A percentile compares a stretch with the other conserved stretches of the same genome.
Evolutionary conservation across 2,797 vertebrate genomes (phyloP).

Genomic region (Setipinna tenuifilis): DNA sequence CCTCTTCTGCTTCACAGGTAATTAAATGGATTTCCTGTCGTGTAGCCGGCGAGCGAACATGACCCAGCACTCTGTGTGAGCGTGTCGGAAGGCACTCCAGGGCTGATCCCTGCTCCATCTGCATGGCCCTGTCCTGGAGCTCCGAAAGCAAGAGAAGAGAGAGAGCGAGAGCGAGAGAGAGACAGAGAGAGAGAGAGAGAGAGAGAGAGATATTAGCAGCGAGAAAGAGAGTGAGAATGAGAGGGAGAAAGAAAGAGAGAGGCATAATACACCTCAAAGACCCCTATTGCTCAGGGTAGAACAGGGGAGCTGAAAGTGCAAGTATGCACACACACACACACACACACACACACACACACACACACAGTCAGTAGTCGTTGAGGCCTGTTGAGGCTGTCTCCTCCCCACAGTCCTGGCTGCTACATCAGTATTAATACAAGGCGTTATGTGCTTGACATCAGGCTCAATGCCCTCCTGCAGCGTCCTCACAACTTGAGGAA

Average conservation of each 20-base stretch:
- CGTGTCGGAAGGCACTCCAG: slow-evolving; percentile 86
- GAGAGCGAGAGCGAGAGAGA: neutral
- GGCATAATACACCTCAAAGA: neutral
- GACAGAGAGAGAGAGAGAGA: neutral
- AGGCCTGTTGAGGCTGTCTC: neutral
- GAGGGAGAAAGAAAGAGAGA: neutral
- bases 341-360: neutral
- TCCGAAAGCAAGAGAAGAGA: slow-evolving; percentile 73
- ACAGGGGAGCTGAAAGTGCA: neutral
- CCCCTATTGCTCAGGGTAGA: neutral
- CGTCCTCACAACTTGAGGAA: neutral
- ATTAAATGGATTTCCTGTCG: slow-evolving; percentile 99
- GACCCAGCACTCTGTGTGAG: slow-evolving; percentile 88
- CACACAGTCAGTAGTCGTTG: neutral
- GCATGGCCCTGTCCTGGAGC: slow-evolving; percentile 76
- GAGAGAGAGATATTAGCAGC: neutral
- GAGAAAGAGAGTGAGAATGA: neutral
- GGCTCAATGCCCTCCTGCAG: neutral
- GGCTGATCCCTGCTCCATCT: slow-evolving; percentile 81
- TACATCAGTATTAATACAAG: neutral
- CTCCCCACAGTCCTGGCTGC: neutral
- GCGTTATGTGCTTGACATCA: neutral
- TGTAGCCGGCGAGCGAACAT: slow-evolving; percentile 94
- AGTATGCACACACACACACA: neutral
- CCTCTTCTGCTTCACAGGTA: slow-evolving; percentile 98